Base-by-base conservation (phyloP, 2,888 invertebrate species). In the Dinocampus coccinellae region DNA sequence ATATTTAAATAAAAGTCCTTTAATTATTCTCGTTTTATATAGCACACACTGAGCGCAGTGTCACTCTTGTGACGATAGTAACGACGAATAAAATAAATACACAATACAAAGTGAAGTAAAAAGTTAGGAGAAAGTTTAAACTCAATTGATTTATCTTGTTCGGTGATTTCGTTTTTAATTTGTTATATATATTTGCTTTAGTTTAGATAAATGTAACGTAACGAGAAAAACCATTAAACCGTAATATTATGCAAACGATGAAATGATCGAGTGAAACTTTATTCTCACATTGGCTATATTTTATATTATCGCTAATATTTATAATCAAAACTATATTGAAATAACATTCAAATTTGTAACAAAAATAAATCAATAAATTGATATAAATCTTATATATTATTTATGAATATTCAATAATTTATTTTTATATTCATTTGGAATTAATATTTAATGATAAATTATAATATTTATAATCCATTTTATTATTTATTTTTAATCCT, bases 201-300 rank as follows among this genome's bases (percentile, higher is more conserved):
- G 24, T n/a, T 47, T 20, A 29, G 13, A 26, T 26, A 63, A 33
- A 29, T 47, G 29, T 63, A 52, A 63, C 52, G 63, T 63, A 47
- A 63, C 29, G 52, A 63, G 52, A 63, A 47, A 55, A 63, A 63
- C 52, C 22, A 63, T 63, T 16, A 26, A 16, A 63, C 47, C 63
- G 63, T 63, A 34, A 7, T 16, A 63, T 63, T 63, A 63, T 63
- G 63, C 47, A 63, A 52, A 63, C 52, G 42, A 63, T 26, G 63
- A 63, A 52, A 52, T 24, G 7, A 63, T 47, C 47, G 33, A 47
- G 63, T 39, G 39, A 63, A 55, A 55, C 55, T 16, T 47, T 47
- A 7, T 62, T 62, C 16, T 36, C 16, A 16, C 22, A 16, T 33
- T 34, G 34, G n/a, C 9, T 1, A 34, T 34, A 10, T 60, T 57